Conservation (phyloP, 2,113 vertebrate genomes). For the Muntiacus muntjak region DNA sequence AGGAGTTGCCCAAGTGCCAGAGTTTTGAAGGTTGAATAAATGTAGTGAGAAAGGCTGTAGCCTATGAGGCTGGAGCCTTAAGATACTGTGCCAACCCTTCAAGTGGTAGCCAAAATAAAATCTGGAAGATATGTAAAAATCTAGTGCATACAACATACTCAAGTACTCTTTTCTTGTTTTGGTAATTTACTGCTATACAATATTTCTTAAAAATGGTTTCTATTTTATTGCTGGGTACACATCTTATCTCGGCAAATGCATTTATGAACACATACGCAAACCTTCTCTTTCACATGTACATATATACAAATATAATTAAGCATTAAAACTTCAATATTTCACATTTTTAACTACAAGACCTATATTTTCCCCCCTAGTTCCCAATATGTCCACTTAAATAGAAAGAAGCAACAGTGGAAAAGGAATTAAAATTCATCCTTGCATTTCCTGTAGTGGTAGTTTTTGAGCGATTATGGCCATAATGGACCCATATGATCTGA, state of each 20-base stretch:
- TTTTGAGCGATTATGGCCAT: background rate
- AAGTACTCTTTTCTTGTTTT: background rate
- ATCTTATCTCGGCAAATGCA: background rate
- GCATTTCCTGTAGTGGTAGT: background rate
- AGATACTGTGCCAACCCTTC: background rate
- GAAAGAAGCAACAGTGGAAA: slow-evolving; percentile 2
- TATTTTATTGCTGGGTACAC: background rate
- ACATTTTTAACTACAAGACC: background rate
- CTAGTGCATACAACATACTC: background rate
- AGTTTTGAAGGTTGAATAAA: background rate
- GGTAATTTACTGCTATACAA: background rate
- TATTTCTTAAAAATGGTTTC: slow-evolving; percentile 21
- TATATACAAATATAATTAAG: background rate
- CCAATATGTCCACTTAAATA: background rate
- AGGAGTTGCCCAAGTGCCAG: background rate
- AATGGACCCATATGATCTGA: background rate
- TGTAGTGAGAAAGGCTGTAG: background rate
- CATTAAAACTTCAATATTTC: background rate
- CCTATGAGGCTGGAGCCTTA: background rate
- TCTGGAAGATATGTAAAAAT: background rate
- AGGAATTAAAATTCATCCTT: slow-evolving; percentile 16
- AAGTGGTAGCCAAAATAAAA: background rate
- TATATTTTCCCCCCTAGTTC: background rate
- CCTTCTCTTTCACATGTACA: background rate
- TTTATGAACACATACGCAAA: background rate